Evolutionary conservation across 1,140 invertebrate species (phyloP), one percentile per base, ranked within the genome.

Genomic region (Drosophila nigromelanica): DNA sequence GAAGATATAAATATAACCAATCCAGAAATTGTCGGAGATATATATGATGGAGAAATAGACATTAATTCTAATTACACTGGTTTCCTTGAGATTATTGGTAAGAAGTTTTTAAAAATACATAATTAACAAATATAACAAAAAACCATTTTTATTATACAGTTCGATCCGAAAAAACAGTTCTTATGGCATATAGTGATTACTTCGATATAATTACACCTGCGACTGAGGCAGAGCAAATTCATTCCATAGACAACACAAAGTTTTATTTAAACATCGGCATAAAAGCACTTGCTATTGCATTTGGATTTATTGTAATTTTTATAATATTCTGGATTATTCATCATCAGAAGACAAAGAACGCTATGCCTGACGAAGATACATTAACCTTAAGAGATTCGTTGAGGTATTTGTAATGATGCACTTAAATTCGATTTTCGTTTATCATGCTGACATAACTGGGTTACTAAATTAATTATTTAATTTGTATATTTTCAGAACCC

Each of bases 31-130:
- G 54, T 60, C 39, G 43, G 59, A 5, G 92, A 74, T 83, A 93
- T 93, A 1, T 93, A 93, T 70, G 96, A 98, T 91, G 96, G 96
- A 0, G 93, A 93, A 45, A 92, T 97, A 30, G 95, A 97, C 80
- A 93, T 94, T 11, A 93, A 94, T 18, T 94, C 95, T 1, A 97
- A 96, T 81, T 98, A 98, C 73, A 97, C 96, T 0, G 95, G 95
- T 21, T 97, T 97, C 83, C 93, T 98, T 21, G 96, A 97, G 93
- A 93, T 97, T 45, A 95, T 96, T 75, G 95, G 96, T 96, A 92
- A 40, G 59, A 51, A 1, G n/a, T 0, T 10, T 11, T 3, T 6
- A 10, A 33, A 5, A 14, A 5, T 4, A 2, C 2, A 2, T 15
- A 24, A 37, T 15, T 6, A n/a, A 15, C 3, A 1, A 66, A 18